Evolutionary conservation across 2,888 invertebrate genomes (phyloP), one percentile per base, ranked within the genome.

Genomic region (Argyra leucocephala): DNA sequence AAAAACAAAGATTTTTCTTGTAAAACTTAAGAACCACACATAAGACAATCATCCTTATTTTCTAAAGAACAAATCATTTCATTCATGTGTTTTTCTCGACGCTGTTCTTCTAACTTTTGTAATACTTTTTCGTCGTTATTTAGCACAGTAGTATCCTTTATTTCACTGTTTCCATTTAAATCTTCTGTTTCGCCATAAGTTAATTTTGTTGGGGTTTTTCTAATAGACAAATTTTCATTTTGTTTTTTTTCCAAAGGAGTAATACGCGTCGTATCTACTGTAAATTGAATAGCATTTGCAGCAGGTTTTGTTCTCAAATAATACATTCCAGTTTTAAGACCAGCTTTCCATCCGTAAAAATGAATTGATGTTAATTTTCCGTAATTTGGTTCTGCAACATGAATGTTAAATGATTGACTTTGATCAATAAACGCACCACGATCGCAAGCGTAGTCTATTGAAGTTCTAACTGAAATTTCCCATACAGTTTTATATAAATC

Each of bases 311-410:
- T 97, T 63, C 97, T 85, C 69, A 99, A 82, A 78, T 99, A 98
- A 79, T 99, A 99, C 97, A 99, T 97, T 63, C 99, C 99, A 1
- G 98, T 99, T 82, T 99, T 99, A 66, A 99, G 82, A 3, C 98
- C 98, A 80, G 89, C 85, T 81, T 92, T 90, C 99, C 99, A 99
- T 0, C 93, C 93, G 78, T 93, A 93, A 80, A 99, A 99, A 81
- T 99, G 99, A 86, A 99, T 98, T 2, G 97, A 97, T 2, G 96
- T 93, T 65, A 99, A 82, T 77, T 94, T 94, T 6, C 91, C 94
- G 76, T 93, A 93, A 75, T 89, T 93, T 6, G 99, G 95, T 76
- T 93, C 90, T 6, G 94, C 96, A 66, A 99, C 93, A 79, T 98
- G 96, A 69, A 99, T 88, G 78, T 99, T 99, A 72, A 99, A 86